Evolutionary conservation across 1,140 invertebrate species (phyloP).

Genomic region (Oreohelix idahoensis): DNA sequence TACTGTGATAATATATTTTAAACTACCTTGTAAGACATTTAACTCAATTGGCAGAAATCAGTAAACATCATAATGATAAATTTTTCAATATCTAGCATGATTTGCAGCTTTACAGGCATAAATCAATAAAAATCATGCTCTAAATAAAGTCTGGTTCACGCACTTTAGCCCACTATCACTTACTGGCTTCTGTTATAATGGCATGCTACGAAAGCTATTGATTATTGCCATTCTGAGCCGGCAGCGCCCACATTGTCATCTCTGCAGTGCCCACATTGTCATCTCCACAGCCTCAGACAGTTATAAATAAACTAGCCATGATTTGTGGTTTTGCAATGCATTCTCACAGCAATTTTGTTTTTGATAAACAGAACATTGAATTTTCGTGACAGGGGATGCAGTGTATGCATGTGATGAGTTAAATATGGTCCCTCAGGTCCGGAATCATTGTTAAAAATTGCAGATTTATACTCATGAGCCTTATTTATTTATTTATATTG

Average conservation of each 20-base stretch:
- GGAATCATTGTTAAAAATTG: neutral
- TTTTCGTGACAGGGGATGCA: neutral
- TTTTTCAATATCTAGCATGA: neutral
- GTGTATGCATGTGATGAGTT: neutral
- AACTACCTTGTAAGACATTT: too few relatives aligned
- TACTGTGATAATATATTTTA: too few relatives aligned
- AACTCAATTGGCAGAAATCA: too few relatives aligned
- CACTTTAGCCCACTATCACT: neutral
- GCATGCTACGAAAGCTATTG: constrained; percentile 4
- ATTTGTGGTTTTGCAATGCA: neutral
- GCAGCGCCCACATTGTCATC: constrained; percentile 4
- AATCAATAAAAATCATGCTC: neutral
- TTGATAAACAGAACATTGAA: neutral
- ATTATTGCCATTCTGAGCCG: neutral
- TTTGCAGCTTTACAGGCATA: neutral
- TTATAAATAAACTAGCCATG: neutral
- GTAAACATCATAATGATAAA: too few relatives aligned
- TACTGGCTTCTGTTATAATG: constrained; percentile 12
- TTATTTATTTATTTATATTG: neutral
- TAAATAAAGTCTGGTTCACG: neutral
- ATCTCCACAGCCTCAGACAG: neutral
- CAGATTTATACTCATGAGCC: neutral
- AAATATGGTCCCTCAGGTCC: neutral
- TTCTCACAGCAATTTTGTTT: constrained; percentile 8
- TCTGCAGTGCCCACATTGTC: neutral